Evolutionary conservation across 64 coral and sea anemone genomes (phyloP), one percentile per base, ranked within the genome.

Genomic region (Stylophora pistillata): DNA sequence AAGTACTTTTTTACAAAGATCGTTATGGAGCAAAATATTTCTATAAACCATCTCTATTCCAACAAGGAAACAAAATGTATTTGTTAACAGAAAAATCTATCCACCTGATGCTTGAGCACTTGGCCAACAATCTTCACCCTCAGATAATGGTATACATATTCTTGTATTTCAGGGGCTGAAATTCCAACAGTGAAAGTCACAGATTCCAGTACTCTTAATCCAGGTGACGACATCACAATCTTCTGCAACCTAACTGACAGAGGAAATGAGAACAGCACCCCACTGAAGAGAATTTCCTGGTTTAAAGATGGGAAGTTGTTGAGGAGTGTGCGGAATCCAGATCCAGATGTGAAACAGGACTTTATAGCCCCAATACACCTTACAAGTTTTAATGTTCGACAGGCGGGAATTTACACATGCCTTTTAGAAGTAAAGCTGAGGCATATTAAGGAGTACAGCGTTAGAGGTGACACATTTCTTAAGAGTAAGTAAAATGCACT

Each of bases 241-340:
- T 47, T 11, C 1, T 69, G 80, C 61, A 66, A 52, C 7, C 4
- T 82, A 3, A 82, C 20, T 65, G 17, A 66, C 10, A 82, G 32
- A 11, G 32, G 59, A 66, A 47, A 15, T 3, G 5, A 0, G 52
- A 0, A 16, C 23, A 30, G 30, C 32, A n/a, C 30, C 61, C 61
- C 61, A 20, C 32, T 82, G 31, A 66, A 63, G 60, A 82, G 33
- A 18, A 25, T 82, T 66, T 66, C 61, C 5, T 83, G 80, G 80
- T 68, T 52, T 25, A 83, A 83, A 25, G 80, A 52, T 83, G 79
- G 32, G 30, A 13, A n/a, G 30, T 10, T 82, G 56, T 9, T 81
- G 29, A 0, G 20, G 2, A 66, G 21, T n/a, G 20, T 41, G 17
- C n/a, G 18, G 12, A 53, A 66, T 20, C 60, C 79, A 10, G 15